Evolutionary conservation across 2,797 vertebrate species (phyloP).

Genomic region (Takifugu ocellatus): DNA sequence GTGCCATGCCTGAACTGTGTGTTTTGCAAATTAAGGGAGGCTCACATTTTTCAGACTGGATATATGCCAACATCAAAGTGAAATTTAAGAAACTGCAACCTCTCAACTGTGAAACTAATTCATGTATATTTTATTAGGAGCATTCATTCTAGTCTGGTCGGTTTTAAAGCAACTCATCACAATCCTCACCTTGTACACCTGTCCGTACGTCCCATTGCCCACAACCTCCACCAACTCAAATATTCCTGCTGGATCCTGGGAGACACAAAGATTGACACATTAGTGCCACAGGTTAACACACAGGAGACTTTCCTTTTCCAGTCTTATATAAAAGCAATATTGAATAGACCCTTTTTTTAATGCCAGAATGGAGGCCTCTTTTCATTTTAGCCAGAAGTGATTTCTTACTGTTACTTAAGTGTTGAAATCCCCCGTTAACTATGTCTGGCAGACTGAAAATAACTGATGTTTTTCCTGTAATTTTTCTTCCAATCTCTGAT

Average conservation of each 20-base stretch:
- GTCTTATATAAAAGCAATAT: neutral
- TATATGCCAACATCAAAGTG: too few relatives aligned
- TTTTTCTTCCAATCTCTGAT: too few relatives aligned
- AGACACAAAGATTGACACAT: constrained; percentile 19
- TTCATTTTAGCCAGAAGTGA: constrained; percentile 12
- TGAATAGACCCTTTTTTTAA: constrained; percentile 26
- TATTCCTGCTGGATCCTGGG: constrained; percentile 90
- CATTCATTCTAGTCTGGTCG: neutral
- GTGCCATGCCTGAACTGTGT: neutral
- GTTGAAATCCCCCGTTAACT: too few relatives aligned
- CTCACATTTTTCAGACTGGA: neutral
- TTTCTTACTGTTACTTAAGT: neutral
- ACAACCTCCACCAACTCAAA: constrained; percentile 94
- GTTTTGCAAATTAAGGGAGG: neutral
- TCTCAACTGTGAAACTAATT: neutral
- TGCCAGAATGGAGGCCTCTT: constrained; percentile 10
- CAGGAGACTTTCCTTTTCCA: neutral
- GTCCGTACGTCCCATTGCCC: constrained; percentile 92
- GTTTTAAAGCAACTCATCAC: neutral
- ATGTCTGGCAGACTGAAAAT: too few relatives aligned
- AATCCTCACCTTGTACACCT: constrained; percentile 89
- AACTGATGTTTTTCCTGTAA: too few relatives aligned
- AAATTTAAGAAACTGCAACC: neutral
- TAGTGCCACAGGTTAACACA: neutral
- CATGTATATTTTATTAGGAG: too few relatives aligned